A percentile compares a stretch with the other conserved stretches of the same genome.
These are phyloP conservation scores for Premnoplex brunnescens DNA, from an alignment of 2,797 vertebrate species.

Conservation along the genomic window DNA sequence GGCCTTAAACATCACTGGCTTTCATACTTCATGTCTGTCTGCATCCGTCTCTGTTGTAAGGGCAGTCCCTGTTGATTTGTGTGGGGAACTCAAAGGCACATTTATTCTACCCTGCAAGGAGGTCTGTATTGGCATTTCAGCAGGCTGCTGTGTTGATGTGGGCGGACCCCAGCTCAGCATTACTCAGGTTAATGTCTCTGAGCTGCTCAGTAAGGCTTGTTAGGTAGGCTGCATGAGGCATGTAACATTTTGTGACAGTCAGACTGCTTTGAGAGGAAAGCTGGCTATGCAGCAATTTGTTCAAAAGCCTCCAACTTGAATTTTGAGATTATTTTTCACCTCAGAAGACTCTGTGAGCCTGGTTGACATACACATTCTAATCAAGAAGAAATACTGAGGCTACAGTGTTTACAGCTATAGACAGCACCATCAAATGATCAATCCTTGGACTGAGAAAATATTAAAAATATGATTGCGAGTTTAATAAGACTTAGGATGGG, in stretches of 20 bases:
- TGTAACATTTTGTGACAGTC: accelerated
- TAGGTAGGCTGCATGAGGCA: not conserved
- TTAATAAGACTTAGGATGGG: not conserved
- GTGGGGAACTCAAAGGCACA: not conserved
- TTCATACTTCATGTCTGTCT: accelerated
- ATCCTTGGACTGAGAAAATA: not conserved
- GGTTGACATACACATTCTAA: not conserved
- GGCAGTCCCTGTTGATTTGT: not conserved
- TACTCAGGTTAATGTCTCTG: not conserved
- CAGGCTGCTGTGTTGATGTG: not conserved
- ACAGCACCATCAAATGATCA: not conserved
- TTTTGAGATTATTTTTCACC: not conserved
- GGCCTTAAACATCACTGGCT: not conserved
- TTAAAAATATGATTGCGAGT: not conserved
- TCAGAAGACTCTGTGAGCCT: not conserved
- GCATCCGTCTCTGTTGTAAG: not conserved
- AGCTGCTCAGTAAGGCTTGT: not conserved
- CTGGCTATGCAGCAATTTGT: not conserved
- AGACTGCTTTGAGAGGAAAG: not conserved
- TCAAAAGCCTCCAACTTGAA: not conserved
- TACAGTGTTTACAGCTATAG: not conserved
- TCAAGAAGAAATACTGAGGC: not conserved
- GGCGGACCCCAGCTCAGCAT: not conserved
- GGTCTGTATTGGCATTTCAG: not conserved
- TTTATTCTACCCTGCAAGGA: not conserved